phyloP scores from a whole-genome alignment of 2,113 vertebrate genomes.

The Oryzias woworae region DNA sequence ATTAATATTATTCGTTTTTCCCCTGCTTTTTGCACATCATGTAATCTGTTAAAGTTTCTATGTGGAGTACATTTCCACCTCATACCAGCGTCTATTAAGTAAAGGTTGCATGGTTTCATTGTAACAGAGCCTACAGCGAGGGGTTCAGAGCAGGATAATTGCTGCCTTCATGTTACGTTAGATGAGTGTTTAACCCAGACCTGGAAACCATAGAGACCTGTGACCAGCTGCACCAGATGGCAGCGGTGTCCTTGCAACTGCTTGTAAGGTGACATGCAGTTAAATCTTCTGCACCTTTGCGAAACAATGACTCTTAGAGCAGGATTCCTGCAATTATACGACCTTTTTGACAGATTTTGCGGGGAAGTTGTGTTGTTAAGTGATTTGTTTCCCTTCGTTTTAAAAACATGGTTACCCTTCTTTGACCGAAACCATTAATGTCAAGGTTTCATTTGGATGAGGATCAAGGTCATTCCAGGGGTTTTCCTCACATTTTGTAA shows the following conservation, averaged over 20 bases:
- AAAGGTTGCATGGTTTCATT: not conserved
- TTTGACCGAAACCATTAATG: too few species aligned
- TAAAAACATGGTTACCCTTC: too few species aligned
- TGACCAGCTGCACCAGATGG: constrained; percentile 70
- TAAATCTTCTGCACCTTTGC: too few species aligned
- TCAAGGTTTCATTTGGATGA: too few species aligned
- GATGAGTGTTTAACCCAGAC: constrained; percentile 69
- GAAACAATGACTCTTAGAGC: not conserved
- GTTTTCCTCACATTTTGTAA: too few species aligned
- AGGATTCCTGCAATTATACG: not conserved
- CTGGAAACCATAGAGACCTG: constrained; percentile 45
- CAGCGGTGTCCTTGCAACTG: constrained; percentile 28
- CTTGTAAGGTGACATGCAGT: constrained; percentile 23
- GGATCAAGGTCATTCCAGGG: too few species aligned
- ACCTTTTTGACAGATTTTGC: too few species aligned
- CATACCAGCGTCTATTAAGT: not conserved
- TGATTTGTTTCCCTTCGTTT: too few species aligned
- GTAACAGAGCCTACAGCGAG: not conserved
- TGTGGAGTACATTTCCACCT: not conserved
- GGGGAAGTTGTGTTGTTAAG: too few species aligned
- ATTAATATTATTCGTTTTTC: constrained; percentile 1
- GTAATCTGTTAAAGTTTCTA: not conserved
- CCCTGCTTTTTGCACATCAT: not conserved
- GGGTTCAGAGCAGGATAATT: constrained; percentile 38
- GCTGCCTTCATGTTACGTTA: constrained; percentile 46